Percentiles rank a stretch among this genome's conserved stretches.
Evolutionary conservation across 2,888 invertebrate species (phyloP).

Genomic region (Cosmorhoe ocellata): DNA sequence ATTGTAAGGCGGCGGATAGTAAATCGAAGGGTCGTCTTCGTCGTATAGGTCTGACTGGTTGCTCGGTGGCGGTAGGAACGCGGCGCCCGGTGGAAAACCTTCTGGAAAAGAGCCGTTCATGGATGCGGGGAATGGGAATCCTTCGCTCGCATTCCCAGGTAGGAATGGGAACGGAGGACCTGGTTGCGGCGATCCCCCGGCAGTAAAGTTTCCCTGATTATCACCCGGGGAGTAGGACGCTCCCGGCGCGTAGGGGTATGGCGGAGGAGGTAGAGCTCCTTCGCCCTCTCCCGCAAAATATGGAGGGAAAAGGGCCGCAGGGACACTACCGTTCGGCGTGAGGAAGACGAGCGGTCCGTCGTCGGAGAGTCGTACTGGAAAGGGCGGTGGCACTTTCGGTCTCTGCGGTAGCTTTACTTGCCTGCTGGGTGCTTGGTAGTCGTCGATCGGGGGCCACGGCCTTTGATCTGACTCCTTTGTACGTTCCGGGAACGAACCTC

Average conservation of each 20-base stretch:
- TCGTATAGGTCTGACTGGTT: conserved; percentile 90
- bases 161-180: conserved; percentile 85
- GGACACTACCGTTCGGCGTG: conserved; percentile 89
- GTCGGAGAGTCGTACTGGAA: conserved; percentile 94
- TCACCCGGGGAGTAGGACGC: conserved; percentile 81
- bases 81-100: conserved; percentile 81
- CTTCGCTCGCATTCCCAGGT: conserved; percentile 82
- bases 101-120: conserved; percentile 83
- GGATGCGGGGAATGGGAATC: conserved; percentile 80
- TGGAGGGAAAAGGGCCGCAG: conserved; percentile 86
- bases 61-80: conserved; percentile 86
- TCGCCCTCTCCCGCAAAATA: conserved; percentile 84
- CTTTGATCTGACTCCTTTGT: conserved; percentile 69
- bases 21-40: conserved; percentile 95
- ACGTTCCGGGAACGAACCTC: conserved; percentile 86
- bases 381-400: conserved; percentile 95
- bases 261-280: conserved; percentile 77
- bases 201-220: conserved; percentile 85
- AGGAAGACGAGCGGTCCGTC: conserved; percentile 94
- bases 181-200: conserved; percentile 85
- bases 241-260: conserved; percentile 83
- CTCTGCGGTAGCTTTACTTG: conserved; percentile 92
- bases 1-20: conserved; percentile 95
- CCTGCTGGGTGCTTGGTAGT: conserved; percentile 90
- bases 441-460: conserved; percentile 91